Percentiles rank a stretch among this genome's conserved stretches.
These are phyloP conservation scores for Caenorhabditis virilis DNA, from an alignment of 2,888 invertebrate genomes.

Conservation along the genomic window DNA sequence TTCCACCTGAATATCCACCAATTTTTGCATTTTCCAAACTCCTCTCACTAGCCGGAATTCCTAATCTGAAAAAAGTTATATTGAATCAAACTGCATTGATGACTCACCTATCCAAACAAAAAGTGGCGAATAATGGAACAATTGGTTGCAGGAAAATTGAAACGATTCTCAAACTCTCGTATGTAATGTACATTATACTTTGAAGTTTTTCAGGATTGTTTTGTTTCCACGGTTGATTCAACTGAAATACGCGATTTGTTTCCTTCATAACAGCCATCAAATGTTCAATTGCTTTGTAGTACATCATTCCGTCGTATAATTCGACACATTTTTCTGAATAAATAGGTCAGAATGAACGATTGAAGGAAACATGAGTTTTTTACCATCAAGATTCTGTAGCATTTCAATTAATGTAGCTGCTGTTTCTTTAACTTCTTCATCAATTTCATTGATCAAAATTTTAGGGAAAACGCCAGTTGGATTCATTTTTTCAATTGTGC, in stretches of 20 bases:
- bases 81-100: background rate
- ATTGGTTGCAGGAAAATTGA: constrained; percentile 85
- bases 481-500: constrained; percentile 42
- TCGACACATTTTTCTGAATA: constrained; percentile 9
- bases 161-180: constrained; percentile 83
- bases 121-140: constrained; percentile 78
- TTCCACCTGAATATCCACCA: constrained; percentile 22
- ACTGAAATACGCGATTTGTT: constrained; percentile 85
- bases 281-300: constrained; percentile 76
- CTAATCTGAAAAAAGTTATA: constrained; percentile 45
- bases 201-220: constrained; percentile 73
- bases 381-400: constrained; percentile 10
- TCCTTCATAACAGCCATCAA: constrained; percentile 79
- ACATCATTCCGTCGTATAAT: constrained; percentile 54
- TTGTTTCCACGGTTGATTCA: constrained; percentile 86
- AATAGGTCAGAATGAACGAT: no score
- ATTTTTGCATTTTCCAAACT: constrained; percentile 37
- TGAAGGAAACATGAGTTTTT: no score
- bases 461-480: constrained; percentile 2
- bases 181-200: constrained; percentile 78
- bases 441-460: constrained; percentile 7
- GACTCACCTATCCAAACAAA: constrained; percentile 73
- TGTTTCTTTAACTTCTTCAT: constrained; percentile 7
- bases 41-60: constrained; percentile 36
- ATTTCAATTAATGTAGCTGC: constrained; percentile 12